A percentile compares a stretch with the other conserved stretches of the same genome.
Evolutionary conservation across 2,888 invertebrate species (phyloP).

Genomic region (Ophion slaviceki): DNA sequence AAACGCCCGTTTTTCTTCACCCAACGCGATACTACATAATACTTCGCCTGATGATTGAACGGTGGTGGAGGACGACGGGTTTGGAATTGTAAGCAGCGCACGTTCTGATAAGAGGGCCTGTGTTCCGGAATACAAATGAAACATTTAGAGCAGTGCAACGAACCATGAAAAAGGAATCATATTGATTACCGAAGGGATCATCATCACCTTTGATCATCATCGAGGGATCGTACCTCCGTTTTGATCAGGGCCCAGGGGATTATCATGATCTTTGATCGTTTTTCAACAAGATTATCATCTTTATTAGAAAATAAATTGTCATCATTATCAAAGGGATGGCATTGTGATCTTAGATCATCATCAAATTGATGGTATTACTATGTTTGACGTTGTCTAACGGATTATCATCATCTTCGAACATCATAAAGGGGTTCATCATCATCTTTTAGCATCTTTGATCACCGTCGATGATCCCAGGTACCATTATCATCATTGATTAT

Average conservation of each 20-base stretch:
- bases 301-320: neutral
- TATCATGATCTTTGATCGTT: too few relatives aligned
- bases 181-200: too few relatives aligned
- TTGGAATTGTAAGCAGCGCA: neutral
- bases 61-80: constrained; percentile 8
- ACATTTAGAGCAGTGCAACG: neutral
- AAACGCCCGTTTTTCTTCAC: constrained; percentile 15
- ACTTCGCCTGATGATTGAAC: constrained; percentile 44
- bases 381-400: neutral
- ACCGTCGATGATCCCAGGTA: too few relatives aligned
- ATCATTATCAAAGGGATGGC: neutral
- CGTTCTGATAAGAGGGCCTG: constrained; percentile 1
- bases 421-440: neutral
- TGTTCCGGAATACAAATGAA: neutral
- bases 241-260: too few relatives aligned
- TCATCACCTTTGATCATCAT: too few relatives aligned
- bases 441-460: neutral
- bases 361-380: neutral
- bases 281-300: neutral
- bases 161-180: neutral
- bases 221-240: too few relatives aligned
- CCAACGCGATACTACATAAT: constrained; percentile 9
- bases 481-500: too few relatives aligned
- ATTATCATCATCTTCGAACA: neutral
- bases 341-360: neutral